A percentile compares a stretch with the other conserved stretches of the same genome.
phyloP scores from a whole-genome alignment of 2,113 vertebrate species.

The Narcine bancroftii region DNA sequence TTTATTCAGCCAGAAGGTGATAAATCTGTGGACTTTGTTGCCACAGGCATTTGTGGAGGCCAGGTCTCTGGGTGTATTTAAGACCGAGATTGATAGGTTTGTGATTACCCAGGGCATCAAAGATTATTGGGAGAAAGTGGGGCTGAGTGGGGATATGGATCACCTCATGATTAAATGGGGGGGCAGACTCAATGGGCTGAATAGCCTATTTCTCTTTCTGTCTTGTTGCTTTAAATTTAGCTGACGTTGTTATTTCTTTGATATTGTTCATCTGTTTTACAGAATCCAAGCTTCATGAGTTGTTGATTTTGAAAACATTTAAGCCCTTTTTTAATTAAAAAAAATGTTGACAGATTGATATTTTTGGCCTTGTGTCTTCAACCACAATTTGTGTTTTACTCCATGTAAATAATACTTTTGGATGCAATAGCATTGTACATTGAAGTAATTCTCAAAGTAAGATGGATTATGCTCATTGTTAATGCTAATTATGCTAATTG shows the following conservation, averaged over 20 bases:
- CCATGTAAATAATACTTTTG: not conserved
- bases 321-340: not conserved
- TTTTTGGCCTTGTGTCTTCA: not conserved
- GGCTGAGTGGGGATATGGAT: too few species aligned
- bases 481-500: not conserved
- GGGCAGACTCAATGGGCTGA: too few species aligned
- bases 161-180: too few species aligned
- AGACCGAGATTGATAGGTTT: too few species aligned
- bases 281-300: not conserved
- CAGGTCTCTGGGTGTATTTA: too few species aligned
- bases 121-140: too few species aligned
- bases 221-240: too few species aligned
- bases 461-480: not conserved
- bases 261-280: not conserved
- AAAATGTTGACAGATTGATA: not conserved
- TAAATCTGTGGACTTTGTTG: too few species aligned
- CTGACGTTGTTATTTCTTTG: not conserved
- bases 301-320: not conserved
- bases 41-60: too few species aligned
- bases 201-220: too few species aligned
- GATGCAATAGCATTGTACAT: not conserved
- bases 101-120: too few species aligned
- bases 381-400: not conserved
- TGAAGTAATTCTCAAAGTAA: not conserved
- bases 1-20: too few species aligned